Evolutionary conservation across 1,140 invertebrate species (phyloP), one percentile per base, ranked within the genome.

Genomic region (Leptopilina boulardi): DNA sequence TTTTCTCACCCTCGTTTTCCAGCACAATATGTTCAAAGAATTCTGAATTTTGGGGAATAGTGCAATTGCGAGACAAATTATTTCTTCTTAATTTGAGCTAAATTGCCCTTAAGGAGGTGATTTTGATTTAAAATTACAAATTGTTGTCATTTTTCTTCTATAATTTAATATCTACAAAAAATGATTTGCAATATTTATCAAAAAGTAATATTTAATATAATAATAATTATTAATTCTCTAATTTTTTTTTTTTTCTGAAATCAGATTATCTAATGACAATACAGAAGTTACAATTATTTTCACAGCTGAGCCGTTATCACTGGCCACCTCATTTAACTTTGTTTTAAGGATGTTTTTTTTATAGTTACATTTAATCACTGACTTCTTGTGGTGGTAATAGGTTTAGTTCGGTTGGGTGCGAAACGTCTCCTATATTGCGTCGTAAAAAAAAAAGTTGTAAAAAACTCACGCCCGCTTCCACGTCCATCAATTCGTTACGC

Each of bases 371-470:
- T 83, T 85, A 84, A 86, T 85, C 81, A 86, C 81, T 78, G 81
- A 77, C 81, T 66, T 66, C 56, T 84, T 83, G 85, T 80, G 83
- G 83, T 70, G 77, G 81, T 85, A 86, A 86, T 86, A 86, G 85
- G 85, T 86, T 86, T 83, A 86, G 85, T 85, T 85, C 59, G 44
- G 78, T 56, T 23, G 78, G 66, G 72, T 77, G 77, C 80, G 76
- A 81, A 81, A 81, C 77, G 74, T 76, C 80, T 81, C 79, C 79
- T 85, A 86, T 86, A 86, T 86, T 85, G 81, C 83, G 74, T 81
- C 83, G 80, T 86, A 86, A 86, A 86, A 77, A n/a, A n/a, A 77
- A 84, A 82, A 85, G 82, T 83, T 84, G 74, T 85, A 86, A 86
- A 86, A 85, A 84, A 72, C 82, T 70, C 23, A n/a, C 54, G 23